Evolutionary conservation across 2,797 vertebrate genomes (phyloP), one percentile per base, ranked within the genome.

Genomic region (Peromyscus eremicus): DNA sequence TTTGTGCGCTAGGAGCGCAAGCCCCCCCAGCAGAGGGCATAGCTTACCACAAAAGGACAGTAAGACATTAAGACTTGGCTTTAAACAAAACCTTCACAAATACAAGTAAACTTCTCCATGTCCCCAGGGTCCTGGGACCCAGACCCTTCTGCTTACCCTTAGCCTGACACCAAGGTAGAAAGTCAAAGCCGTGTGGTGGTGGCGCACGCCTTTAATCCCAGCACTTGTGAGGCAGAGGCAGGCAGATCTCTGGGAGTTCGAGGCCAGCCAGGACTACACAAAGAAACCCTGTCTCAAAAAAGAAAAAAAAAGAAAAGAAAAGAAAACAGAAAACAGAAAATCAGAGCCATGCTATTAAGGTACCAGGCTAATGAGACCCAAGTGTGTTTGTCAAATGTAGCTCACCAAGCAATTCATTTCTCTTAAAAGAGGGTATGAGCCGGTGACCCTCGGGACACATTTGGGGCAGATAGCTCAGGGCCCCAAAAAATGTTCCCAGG

Each of bases 31-130:
- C 0, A 43, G 80, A 97, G 97, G 88, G 92, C 94, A 97, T 0
- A 85, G 6, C 60, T 85, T 71, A 93, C 96, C 90, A 97, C 96
- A 73, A 23, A 57, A 94, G 96, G 94, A 97, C 43, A 62, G 89
- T n/a, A 55, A 96, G 97, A 91, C 6, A 0, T 83, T 86, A 86
- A 94, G 96, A 93, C 95, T 92, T 76, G 3, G 84, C 3, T 0
- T 84, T 85, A 70, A 52, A n/a, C 0, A 7, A 21, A 95, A 89
- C 37, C 83, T 10, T 64, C 0, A 0, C 64, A 62, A 68, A 68
- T 55, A 43, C 5, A 7, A 27, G 62, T 49, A 40, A 34, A 32
- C 52, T 34, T 55, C 17, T 64, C 19, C 60, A 46, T 17, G 5
- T 40, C 37, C 19, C 43, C 13, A 3, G 21, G 29, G 75, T 9